These are phyloP conservation scores for Mobula hypostoma DNA, from an alignment of 2,113 vertebrate genomes.

Conservation along the genomic window DNA sequence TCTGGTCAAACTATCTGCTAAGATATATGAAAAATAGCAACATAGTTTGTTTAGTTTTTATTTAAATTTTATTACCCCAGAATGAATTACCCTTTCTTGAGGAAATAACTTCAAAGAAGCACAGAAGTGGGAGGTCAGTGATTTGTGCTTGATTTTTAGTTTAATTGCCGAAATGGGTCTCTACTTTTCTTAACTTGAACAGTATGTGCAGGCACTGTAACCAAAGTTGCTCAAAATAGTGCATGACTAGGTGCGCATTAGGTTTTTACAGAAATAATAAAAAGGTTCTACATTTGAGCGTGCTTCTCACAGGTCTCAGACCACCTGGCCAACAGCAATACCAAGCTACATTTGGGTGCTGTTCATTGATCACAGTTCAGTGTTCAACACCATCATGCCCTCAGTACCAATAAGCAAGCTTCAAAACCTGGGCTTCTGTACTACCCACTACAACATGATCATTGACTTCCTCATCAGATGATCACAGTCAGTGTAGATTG, in stretches of 20 bases:
- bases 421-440: no score
- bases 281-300: background rate
- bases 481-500: no score
- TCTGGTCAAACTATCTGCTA: background rate
- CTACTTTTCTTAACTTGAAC: background rate
- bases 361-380: no score
- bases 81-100: background rate
- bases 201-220: background rate
- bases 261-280: background rate
- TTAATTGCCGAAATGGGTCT: background rate
- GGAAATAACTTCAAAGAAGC: background rate
- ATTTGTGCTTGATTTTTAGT: background rate
- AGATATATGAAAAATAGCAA: background rate
- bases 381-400: no score
- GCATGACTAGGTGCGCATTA: background rate
- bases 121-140: background rate
- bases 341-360: no score
- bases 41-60: background rate
- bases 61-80: background rate
- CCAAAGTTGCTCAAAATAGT: background rate
- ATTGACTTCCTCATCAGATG: no score
- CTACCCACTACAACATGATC: no score
- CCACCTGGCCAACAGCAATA: no score
- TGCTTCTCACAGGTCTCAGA: background rate
- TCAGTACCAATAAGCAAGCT: no score